These are phyloP conservation scores for Equus przewalskii DNA, from an alignment of 2,113 vertebrate genomes.

Conservation along the genomic window DNA sequence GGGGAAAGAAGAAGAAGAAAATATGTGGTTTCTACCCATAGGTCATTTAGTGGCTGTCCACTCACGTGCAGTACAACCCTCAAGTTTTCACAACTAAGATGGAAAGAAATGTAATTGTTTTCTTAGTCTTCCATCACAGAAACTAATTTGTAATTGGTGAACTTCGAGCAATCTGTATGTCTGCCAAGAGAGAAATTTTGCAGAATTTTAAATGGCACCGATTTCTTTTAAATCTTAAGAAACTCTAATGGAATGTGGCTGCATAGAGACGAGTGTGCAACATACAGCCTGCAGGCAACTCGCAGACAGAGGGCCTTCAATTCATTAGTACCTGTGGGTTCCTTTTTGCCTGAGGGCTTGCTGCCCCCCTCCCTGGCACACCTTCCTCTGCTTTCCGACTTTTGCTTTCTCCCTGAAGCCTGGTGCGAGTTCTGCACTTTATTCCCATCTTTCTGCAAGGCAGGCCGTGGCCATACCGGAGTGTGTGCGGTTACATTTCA, in stretches of 20 bases:
- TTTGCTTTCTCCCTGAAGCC: no score
- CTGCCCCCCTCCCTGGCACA: background rate
- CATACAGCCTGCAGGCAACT: fast-evolving
- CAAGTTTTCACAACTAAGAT: fast-evolving
- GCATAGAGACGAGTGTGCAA: fast-evolving
- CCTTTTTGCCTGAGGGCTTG: background rate
- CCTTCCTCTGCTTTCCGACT: fast-evolving
- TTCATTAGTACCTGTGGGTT: fast-evolving
- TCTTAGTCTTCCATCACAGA: background rate
- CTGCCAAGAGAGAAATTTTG: background rate
- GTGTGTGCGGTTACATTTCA: fast-evolving
- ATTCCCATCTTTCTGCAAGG: background rate
- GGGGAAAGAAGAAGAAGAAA: background rate
- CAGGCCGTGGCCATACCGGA: background rate
- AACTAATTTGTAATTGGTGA: background rate
- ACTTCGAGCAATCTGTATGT: fast-evolving
- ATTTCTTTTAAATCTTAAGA: background rate
- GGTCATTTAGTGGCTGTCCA: fast-evolving
- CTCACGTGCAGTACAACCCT: fast-evolving
- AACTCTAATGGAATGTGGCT: fast-evolving
- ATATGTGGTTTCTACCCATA: fast-evolving
- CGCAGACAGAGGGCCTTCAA: fast-evolving
- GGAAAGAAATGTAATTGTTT: background rate
- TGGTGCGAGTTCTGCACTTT: no score
- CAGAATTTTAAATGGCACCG: fast-evolving